Evolutionary conservation across 1,140 invertebrate species (phyloP).

Genomic region (Nylanderia fulva): DNA sequence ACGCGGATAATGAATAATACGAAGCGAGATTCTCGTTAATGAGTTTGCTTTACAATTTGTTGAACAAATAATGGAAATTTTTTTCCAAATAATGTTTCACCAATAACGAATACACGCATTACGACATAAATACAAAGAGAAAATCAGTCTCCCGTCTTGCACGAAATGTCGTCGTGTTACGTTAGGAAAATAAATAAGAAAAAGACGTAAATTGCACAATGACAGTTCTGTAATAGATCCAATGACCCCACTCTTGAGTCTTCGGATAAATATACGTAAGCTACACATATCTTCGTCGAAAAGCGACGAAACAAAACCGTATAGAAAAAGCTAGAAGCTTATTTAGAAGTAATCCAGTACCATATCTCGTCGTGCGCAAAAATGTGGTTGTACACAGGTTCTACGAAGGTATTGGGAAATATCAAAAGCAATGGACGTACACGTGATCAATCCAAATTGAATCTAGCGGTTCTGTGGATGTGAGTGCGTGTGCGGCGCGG

Average conservation of each 20-base stretch:
- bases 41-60: not conserved
- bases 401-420: constrained; percentile 51
- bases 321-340: too few species aligned
- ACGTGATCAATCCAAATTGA: constrained; percentile 58
- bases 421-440: constrained; percentile 36
- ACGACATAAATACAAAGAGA: too few species aligned
- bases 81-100: too few species aligned
- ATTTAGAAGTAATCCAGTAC: not conserved
- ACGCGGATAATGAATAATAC: constrained; percentile 34
- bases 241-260: too few species aligned
- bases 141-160: too few species aligned
- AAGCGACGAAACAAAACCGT: too few species aligned
- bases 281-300: too few species aligned
- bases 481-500: constrained; percentile 15
- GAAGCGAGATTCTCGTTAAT: constrained; percentile 23
- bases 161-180: too few species aligned
- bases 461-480: not conserved
- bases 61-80: too few species aligned
- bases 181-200: constrained; percentile 22
- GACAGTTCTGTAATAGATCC: too few species aligned
- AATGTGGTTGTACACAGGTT: constrained; percentile 27
- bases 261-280: too few species aligned
- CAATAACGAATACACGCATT: too few species aligned
- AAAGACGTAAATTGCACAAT: constrained; percentile 33
- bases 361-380: constrained; percentile 26